Base-by-base conservation (phyloP, 1,140 invertebrate genomes). In the Nymphalis io region DNA sequence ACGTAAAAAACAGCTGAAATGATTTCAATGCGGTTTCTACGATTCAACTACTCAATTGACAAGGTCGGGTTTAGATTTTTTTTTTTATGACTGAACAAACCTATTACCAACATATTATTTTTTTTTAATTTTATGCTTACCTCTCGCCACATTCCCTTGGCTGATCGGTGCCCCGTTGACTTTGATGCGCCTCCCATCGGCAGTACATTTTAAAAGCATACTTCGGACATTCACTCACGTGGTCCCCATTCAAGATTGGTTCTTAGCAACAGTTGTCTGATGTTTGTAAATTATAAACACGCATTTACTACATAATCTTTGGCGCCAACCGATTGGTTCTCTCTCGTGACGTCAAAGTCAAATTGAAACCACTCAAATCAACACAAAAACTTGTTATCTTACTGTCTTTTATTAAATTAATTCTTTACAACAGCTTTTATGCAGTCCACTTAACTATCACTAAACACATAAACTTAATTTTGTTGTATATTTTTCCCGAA, bases 121-220 rank as follows among this genome's bases (percentile, higher is more conserved):
- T 27, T 8, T 33, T 33, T 33, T n/a, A n/a, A 8, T 33, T 8
- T 33, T 8, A 33, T 5, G 5, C 85, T 75, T 82, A 90, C 89
- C 89, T 89, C 88, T 89, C 76, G 86, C 86, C 74, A 85, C 87
- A 83, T 85, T 90, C 70, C 81, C 84, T 67, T 89, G 89, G 66
- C 62, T 85, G 53, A 84, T 80, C 59, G 88, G 79, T 39, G 82
- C 72, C 59, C 87, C 88, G 75, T 88, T 91, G 74, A 89, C 88
- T 88, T 90, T 90, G 80, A 91, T 91, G 60, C 87, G 83, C 76
- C 89, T 85, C 67, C 89, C 89, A 78, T 91, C 89, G 61, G 89
- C 87, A 73, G 88, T 89, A 78, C 88, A 91, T 90, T 90, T 90
- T 76, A 90, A 87, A 71, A 91, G 76, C 89, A 91, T 91, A 84